Base-by-base conservation (phyloP, 2,113 vertebrate genomes). In the Siphamia tubifer region DNA sequence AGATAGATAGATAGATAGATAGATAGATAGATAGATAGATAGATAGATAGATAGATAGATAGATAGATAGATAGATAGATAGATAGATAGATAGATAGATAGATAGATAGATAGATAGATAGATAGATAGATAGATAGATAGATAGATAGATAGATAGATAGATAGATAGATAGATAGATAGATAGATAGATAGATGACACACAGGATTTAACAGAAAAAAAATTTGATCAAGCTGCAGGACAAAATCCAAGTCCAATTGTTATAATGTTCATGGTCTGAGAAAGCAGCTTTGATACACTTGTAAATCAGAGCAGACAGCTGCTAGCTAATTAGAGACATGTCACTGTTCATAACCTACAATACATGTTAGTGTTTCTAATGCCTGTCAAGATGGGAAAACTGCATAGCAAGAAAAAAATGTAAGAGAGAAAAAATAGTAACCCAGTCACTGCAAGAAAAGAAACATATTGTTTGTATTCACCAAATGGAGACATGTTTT, bases 261-360 rank as follows among this genome's bases (percentile, higher is more conserved):
- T 67, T 79, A 76, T 79, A 70, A 70, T 74, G 66, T 52, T 64
- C 55, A 56, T 58, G 31, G 42, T 39, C 16, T 67, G 68, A 51
- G 40, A 82, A 75, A 86, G 58, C 32, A 56, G 73, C 65, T 81
- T 57, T 8, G 17, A 72, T 70, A 64, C 67, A 72, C 77, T 77
- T 81, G 84, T 75, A 78, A 79, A 82, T 83, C 51, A 63, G 57
- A 64, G 70, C 57, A 62, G 81, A 81, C 68, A 76, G 81, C 21
- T 31, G 32, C 24, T 40, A 55, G 68, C 51, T 56, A 87, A 78
- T 87, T 84, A 86, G 62, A 62, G 16, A 49, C 39, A 74, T 12
- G 64, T 79, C 77, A 73, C 58, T 52, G 58, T 73, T 61, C 63
- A 77, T 58, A 67, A 73, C 55, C 38, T 51, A 61, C 28, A 67